These are phyloP conservation scores for Otus sunia DNA, from an alignment of 2,113 vertebrate genomes.

Conservation along the genomic window DNA sequence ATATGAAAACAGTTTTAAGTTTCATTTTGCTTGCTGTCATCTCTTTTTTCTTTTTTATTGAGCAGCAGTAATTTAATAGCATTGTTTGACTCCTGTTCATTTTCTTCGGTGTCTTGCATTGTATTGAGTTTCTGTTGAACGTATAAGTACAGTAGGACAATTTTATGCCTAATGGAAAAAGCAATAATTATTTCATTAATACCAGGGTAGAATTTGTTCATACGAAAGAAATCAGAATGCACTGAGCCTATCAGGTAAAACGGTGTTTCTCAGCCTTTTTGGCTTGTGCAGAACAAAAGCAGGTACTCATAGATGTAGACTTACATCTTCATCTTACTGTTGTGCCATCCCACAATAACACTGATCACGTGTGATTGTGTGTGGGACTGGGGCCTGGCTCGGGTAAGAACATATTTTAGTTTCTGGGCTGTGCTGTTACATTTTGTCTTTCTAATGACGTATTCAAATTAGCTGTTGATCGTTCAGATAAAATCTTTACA, in stretches of 20 bases:
- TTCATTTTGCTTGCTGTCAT: conserved; percentile 24
- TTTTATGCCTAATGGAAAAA: not conserved
- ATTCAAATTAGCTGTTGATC: not conserved
- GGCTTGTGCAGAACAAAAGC: not conserved
- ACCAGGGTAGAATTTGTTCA: not conserved
- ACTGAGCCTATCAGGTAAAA: not conserved
- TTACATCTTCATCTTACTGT: not conserved
- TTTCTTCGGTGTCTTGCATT: not conserved
- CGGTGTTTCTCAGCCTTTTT: not conserved
- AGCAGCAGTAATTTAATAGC: conserved; percentile 18
- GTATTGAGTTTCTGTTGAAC: not conserved
- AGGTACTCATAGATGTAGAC: not conserved
- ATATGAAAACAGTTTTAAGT: not conserved
- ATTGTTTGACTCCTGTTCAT: not conserved
- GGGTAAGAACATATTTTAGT: not conserved
- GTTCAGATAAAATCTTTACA: not conserved
- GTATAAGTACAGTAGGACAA: not conserved
- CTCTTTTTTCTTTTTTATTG: conserved; percentile 1
- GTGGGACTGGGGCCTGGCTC: not conserved
- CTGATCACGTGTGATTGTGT: rapidly evolving
- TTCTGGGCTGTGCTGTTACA: not conserved
- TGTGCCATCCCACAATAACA: not conserved
- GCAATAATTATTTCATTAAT: conserved; percentile 38
- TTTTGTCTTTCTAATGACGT: not conserved
- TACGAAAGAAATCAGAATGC: not conserved